Conservation (phyloP, 2,113 vertebrate genomes). For the Ochotona curzoniae region DNA sequence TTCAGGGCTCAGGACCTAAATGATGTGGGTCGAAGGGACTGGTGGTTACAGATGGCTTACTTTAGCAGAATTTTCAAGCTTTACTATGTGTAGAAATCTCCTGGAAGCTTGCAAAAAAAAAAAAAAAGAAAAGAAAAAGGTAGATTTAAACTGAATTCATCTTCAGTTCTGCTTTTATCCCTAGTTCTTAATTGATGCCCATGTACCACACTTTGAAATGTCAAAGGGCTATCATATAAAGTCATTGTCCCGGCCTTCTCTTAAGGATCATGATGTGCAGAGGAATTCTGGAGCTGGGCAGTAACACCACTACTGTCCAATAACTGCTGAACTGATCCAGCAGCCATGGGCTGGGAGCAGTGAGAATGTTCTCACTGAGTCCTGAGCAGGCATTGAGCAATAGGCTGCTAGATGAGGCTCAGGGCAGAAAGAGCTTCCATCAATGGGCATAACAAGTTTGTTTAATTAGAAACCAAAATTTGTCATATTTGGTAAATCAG, state of each 20-base stretch:
- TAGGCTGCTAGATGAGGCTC: not conserved
- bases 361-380: not conserved
- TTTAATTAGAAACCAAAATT: slow-evolving; percentile 29
- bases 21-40: not conserved
- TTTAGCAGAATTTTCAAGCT: not conserved
- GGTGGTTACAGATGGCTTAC: not conserved
- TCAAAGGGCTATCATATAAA: not conserved
- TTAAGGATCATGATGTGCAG: not conserved
- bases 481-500: not conserved
- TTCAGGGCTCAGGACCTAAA: not conserved
- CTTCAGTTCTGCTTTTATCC: not conserved
- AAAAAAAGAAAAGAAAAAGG: not conserved
- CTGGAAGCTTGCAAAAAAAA: not conserved
- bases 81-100: not conserved
- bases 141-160: not conserved
- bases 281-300: not conserved
- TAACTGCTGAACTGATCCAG: not conserved
- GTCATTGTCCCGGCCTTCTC: not conserved
- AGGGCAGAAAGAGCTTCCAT: slow-evolving; percentile 1
- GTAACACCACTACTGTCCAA: not conserved
- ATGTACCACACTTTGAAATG: not conserved
- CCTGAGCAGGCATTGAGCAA: not conserved
- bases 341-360: not conserved
- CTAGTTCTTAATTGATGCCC: not conserved
- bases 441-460: not conserved